Evolutionary conservation across 92 coral and sea anemone species (phyloP).

Genomic region (Palythoa caribaeorum): DNA sequence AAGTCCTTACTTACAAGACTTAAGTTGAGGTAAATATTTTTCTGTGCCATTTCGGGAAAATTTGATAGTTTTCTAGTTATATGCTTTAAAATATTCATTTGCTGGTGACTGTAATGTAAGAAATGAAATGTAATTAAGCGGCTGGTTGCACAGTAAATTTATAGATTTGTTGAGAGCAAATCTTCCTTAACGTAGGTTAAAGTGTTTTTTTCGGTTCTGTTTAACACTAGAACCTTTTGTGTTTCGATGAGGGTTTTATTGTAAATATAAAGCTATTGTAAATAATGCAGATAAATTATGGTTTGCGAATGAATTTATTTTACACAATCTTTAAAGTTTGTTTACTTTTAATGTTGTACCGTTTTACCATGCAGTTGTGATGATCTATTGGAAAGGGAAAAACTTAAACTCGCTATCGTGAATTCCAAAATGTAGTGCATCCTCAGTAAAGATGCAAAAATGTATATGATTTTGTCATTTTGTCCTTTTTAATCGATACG

Average conservation of each 20-base stretch:
- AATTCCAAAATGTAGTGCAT: too few species aligned
- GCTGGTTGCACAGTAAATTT: too few species aligned
- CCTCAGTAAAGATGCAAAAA: too few species aligned
- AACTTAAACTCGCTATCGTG: too few species aligned
- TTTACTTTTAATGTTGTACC: not conserved
- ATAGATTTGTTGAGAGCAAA: too few species aligned
- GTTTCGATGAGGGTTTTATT: not conserved
- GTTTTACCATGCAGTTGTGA: too few species aligned
- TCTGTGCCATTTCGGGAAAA: not conserved
- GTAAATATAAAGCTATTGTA: not conserved
- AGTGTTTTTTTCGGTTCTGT: too few species aligned
- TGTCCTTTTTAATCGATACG: too few species aligned
- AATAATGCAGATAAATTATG: not conserved
- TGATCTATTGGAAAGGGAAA: too few species aligned
- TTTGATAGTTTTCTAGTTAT: not conserved
- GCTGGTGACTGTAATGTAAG: not conserved
- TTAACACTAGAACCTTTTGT: not conserved
- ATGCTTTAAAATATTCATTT: not conserved
- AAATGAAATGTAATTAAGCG: too few species aligned
- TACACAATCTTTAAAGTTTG: not conserved
- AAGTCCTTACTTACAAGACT: constrained; percentile 92
- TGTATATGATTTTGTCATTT: too few species aligned
- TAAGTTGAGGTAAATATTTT: constrained; percentile 73
- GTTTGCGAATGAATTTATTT: not conserved
- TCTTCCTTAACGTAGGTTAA: too few species aligned